These are phyloP conservation scores for Hemistola chrysoprasaria DNA, from an alignment of 2,888 invertebrate genomes.

Conservation along the genomic window DNA sequence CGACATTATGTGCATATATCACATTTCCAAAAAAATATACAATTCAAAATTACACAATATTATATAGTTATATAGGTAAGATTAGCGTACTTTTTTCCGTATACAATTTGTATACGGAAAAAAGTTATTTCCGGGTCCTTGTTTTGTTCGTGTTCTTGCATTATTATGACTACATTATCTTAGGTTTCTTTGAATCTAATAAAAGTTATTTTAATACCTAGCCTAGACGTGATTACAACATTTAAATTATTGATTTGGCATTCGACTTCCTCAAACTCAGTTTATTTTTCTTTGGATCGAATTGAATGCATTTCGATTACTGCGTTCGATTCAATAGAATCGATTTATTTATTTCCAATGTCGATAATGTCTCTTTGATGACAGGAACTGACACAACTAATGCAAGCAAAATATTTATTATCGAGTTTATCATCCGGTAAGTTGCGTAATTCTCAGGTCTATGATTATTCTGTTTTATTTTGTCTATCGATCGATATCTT, in stretches of 20 bases:
- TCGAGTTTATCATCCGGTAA: conserved; percentile 30
- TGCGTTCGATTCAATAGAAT: conserved; percentile 24
- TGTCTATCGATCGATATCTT: conserved; percentile 18
- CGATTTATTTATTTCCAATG: conserved; percentile 25
- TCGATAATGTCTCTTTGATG: conserved; percentile 21
- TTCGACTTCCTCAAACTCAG: conserved; percentile 19
- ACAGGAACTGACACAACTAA: conserved; percentile 32
- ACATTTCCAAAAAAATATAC: too few species aligned
- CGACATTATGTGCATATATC: too few species aligned
- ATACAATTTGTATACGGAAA: too few species aligned
- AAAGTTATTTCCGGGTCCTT: too few species aligned
- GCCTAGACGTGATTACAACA: conserved; percentile 11
- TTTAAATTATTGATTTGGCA: conserved; percentile 11
- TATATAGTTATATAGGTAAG: too few species aligned
- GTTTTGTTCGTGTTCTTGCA: too few species aligned
- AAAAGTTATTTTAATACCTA: conserved; percentile 21
- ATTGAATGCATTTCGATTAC: conserved; percentile 24
- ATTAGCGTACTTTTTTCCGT: too few species aligned
- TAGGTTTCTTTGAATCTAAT: too few species aligned
- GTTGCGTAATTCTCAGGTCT: conserved; percentile 32
- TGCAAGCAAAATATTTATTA: conserved; percentile 32
- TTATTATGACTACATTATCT: too few species aligned
- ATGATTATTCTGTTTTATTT: conserved; percentile 14
- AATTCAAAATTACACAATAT: too few species aligned
- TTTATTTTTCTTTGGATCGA: conserved; percentile 21